A percentile compares a stretch with the other conserved stretches of the same genome.
Conservation (phyloP, 2,888 invertebrate species). For the Rhodophaea formosa region DNA sequence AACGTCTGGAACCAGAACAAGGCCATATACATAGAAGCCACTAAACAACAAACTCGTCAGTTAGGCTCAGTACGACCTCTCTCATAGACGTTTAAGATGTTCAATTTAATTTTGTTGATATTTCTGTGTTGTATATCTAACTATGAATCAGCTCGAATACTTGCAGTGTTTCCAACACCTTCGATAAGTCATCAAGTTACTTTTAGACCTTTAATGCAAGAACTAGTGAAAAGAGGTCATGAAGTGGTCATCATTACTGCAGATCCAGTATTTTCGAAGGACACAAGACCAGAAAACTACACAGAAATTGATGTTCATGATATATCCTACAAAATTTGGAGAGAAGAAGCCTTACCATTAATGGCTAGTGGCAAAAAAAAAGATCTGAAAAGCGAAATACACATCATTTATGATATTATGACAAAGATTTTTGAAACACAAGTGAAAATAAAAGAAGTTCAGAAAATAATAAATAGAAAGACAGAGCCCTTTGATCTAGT, state of each 20-base stretch:
- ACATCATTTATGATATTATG: slow-evolving; percentile 12
- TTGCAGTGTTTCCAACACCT: slow-evolving; percentile 44
- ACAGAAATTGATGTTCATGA: slow-evolving; percentile 49
- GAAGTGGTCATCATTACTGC: slow-evolving; percentile 49
- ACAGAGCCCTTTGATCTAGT: slow-evolving; percentile 41
- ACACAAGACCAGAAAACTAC: slow-evolving; percentile 35
- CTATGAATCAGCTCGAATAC: slow-evolving; percentile 38
- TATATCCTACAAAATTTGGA: slow-evolving; percentile 41
- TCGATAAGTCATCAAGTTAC: slow-evolving; percentile 55
- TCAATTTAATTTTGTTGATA: background rate
- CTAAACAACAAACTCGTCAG: background rate
- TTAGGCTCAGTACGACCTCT: background rate
- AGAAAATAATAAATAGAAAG: slow-evolving; percentile 33
- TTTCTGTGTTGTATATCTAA: background rate
- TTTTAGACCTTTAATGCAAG: slow-evolving; percentile 42
- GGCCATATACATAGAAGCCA: background rate
- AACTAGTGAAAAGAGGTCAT: slow-evolving; percentile 51
- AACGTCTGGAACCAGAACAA: no score
- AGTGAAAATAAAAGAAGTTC: slow-evolving; percentile 27
- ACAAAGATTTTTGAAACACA: slow-evolving; percentile 27
- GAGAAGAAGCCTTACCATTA: slow-evolving; percentile 20
- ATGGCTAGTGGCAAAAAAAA: slow-evolving; percentile 24
- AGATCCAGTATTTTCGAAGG: slow-evolving; percentile 36
- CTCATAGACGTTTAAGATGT: background rate
- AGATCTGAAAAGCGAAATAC: slow-evolving; percentile 20